Evolutionary conservation across 1,140 invertebrate genomes (phyloP).

Genomic region (Neotoxoptera formosana): DNA sequence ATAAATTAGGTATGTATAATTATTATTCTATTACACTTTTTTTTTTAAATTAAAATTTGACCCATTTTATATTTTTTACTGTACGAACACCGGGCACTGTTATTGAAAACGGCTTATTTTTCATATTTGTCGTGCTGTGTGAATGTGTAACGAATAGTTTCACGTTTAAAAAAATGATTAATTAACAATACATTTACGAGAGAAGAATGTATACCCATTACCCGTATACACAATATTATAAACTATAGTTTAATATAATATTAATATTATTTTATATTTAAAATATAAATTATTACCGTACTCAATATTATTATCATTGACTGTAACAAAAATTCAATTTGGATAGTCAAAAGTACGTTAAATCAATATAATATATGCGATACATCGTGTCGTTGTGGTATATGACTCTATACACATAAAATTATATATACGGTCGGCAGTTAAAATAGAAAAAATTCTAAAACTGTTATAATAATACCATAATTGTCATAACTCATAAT

Average conservation of each 20-base stretch:
- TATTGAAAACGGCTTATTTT: background rate
- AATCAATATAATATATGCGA: background rate
- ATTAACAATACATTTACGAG: background rate
- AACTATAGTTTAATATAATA: background rate
- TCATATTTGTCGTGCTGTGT: background rate
- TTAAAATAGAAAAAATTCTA: background rate
- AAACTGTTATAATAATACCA: background rate
- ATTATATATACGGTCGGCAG: background rate
- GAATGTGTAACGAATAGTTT: background rate
- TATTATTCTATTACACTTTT: background rate
- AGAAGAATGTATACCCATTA: background rate
- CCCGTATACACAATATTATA: background rate
- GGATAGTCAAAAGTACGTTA: background rate
- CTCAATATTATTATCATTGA: background rate
- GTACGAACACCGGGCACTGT: background rate
- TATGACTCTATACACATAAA: background rate
- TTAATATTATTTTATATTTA: background rate
- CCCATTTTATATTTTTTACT: background rate
- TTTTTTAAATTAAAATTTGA: background rate
- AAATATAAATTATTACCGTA: background rate
- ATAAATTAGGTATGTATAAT: slow-evolving; percentile 69
- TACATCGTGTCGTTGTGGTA: background rate
- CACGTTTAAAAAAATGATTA: background rate
- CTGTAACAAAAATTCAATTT: background rate
- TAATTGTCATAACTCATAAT: background rate